Evolutionary conservation across 1,140 invertebrate genomes (phyloP), one percentile per base, ranked within the genome.

Genomic region (Cyphomyrmex costatus): DNA sequence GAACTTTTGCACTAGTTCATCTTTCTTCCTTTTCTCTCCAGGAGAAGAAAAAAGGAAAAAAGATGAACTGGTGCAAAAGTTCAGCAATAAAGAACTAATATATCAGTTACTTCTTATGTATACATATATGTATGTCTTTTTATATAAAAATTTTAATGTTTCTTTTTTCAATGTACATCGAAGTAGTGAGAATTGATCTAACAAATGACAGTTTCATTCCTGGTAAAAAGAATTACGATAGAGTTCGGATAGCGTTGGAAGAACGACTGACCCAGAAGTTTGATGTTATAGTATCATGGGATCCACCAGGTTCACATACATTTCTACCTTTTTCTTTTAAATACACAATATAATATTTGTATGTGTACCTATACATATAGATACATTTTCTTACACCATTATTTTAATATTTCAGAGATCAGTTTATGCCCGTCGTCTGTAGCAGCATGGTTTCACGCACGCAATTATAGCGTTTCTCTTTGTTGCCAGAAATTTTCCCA

Each of bases 351-450:
- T 49, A 82, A 19, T 16, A 36, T 88, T 27, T 33, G 24, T 6
- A 4, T 33, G 33, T 3, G 3, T 36, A 7, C 19, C n/a, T n/a
- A 10, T 42, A 42, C 3, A 8, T 36, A 33, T 53, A 68, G 14
- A n/a, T 33, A 68, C 27, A 33, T 74, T 68, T 24, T 8, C n/a
- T 56, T 21, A 8, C 10, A 78, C 0, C 49, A 70, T 42, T 71
- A 87, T 87, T 89, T 89, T 46, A 82, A 86, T 88, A 73, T 86
- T 92, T 92, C 89, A 42, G 95, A 94, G 27, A 92, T 93, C 86
- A 93, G 94, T 33, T 74, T 96, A 24, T 97, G 96, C 88, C 96
- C 96, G 68, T 97, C 96, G 19, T 96, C 96, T 0, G 85, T 96
- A 51, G 96, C 96, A 42, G 95, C 96, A 76, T 96, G 96, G 94